A percentile compares a stretch with the other conserved stretches of the same genome.
Evolutionary conservation across 2,888 invertebrate genomes (phyloP).

Genomic region (Gisinianus flammeolus): DNA sequence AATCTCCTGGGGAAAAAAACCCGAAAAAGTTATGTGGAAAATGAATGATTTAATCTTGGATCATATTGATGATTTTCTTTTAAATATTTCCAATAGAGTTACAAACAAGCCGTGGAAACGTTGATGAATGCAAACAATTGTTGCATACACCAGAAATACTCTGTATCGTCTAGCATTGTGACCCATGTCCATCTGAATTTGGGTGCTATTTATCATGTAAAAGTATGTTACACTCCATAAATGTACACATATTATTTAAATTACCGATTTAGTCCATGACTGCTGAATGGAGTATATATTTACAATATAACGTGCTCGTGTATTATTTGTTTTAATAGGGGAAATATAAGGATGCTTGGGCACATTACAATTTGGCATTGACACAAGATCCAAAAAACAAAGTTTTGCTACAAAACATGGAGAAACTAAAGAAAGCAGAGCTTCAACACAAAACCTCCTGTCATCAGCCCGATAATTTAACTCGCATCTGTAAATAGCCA

Average conservation of each 20-base stretch:
- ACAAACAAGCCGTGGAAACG: conserved; percentile 54
- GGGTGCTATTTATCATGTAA: conserved; percentile 57
- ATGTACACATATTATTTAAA: background rate
- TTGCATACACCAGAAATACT: conserved; percentile 48
- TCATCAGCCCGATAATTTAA: conserved; percentile 41
- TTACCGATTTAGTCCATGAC: background rate
- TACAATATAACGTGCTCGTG: background rate
- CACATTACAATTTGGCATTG: conserved; percentile 53
- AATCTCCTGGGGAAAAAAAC: too few species aligned
- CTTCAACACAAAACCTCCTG: conserved; percentile 52
- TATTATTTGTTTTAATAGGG: conserved; percentile 43
- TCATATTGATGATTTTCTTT: too few species aligned
- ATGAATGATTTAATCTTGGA: too few species aligned
- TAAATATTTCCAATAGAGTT: conserved; percentile 49
- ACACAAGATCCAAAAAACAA: conserved; percentile 55
- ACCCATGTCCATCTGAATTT: conserved; percentile 57
- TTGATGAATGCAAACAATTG: conserved; percentile 49
- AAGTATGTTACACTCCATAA: conserved; percentile 41
- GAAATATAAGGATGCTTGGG: conserved; percentile 55
- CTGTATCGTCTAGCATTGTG: conserved; percentile 50
- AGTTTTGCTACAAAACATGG: conserved; percentile 56
- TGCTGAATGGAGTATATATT: background rate
- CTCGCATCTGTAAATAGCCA: background rate
- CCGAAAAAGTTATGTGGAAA: too few species aligned
- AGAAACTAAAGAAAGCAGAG: conserved; percentile 57